Base-by-base conservation (phyloP, 2,797 vertebrate species). In the Ptychadena robeensis region DNA sequence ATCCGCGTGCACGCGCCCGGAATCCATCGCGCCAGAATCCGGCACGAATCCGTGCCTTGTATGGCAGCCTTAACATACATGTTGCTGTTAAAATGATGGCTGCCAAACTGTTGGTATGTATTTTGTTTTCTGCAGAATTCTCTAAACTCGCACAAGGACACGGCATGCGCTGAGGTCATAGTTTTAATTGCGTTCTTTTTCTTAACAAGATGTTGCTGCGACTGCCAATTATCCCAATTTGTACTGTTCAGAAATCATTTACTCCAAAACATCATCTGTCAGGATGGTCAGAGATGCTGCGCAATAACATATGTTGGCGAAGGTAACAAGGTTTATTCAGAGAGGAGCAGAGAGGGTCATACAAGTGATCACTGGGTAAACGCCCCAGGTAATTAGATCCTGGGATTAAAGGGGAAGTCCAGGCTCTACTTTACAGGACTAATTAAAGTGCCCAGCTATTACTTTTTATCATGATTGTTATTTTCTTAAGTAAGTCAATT, bases 211-310 rank as follows among this genome's bases (percentile, higher is more conserved):
- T 53, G 59, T 53, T 53, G 31, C 3, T 37, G 44, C 31, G 59
- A 22, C 64, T 35, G 31, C 65, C 40, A 79, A 59, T 79, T 57
- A 79, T 25, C 31, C 76, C 32, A 77, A 67, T 66, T 78, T 57
- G 64, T 78, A 37, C n/a, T 34, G 59, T 9, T 53, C 38, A 11
- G 68, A 67, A 34, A 15, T 22, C 48, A 67, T 78, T 68, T 53
- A 48, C 30, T 68, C 18, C 38, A 32, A 14, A 34, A 34, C 32
- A 48, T 67, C 65, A 59, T 79, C 65, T 69, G 65, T 69, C 31
- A 34, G 35, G 11, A 37, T 48, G 59, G 64, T 57, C 25, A 35
- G 27, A 64, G 32, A 22, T 38, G 34, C 28, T 31, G 18, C 25
- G 37, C 18, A 25, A 27, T 44, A 48, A 65, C 35, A 65, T 30